Evolutionary conservation across 1,140 invertebrate genomes (phyloP), one percentile per base, ranked within the genome.

Genomic region (Zaprionus lachaisei): DNA sequence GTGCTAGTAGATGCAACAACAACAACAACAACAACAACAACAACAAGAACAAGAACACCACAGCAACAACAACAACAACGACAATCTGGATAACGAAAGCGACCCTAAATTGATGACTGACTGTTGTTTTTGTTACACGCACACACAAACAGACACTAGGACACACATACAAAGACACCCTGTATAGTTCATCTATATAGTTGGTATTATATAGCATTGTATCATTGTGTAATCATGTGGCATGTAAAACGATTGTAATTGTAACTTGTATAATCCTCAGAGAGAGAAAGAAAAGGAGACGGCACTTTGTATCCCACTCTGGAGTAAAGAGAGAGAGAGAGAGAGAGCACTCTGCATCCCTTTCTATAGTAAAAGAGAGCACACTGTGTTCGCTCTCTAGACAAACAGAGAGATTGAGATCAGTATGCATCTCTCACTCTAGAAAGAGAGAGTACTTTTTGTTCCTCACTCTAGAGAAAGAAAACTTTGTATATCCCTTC

Each of bases 41-140:
- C 49, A 62, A 7, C 38, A 26, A 15, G n/a, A 62, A 7, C 38
- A 26, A 15, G n/a, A 67, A 41, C 15, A 63, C 26, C 34, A 57
- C 37, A 64, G 26, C 15, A 61, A 38, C 47, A 62, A 41, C 41
- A 37, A 20, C 5, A 77, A 81, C 76, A 73, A 68, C 72, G 77
- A 81, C 62, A 81, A 81, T 87, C 65, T 76, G 67, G 79, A 55
- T 58, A 58, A 24, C 20, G 47, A 51, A 58, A 37, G 28, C 31
- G 31, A 17, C 34, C 34, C 34, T 55, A 55, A 24, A 24, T 31
- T 31, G 31, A 64, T 54, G 62, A 51, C 31, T 51, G 47, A 51
- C 49, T 72, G 41, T 60, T 60, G 44, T 67, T 60, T 12, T 71
- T 65, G 28, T 57, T 51, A 51, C 47, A 51, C 47, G 24, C 11